These are phyloP conservation scores for Spatulosminthurus flaviceps DNA, from an alignment of 2,888 invertebrate genomes.

Conservation along the genomic window DNA sequence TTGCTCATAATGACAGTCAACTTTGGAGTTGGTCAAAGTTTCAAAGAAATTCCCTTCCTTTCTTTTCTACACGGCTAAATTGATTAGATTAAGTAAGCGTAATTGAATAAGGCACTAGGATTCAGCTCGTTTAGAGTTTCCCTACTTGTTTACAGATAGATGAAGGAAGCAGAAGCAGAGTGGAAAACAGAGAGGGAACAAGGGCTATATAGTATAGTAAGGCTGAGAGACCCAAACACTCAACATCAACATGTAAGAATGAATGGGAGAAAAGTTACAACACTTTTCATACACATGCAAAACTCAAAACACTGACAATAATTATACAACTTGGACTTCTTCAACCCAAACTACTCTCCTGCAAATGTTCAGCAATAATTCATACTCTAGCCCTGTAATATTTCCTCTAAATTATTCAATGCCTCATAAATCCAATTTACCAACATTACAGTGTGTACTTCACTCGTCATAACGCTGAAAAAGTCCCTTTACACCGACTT, in stretches of 20 bases:
- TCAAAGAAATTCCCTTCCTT: conserved; percentile 34
- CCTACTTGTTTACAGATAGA: conserved; percentile 4
- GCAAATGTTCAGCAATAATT: background rate
- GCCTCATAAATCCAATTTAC: too few species aligned
- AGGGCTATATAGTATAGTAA: too few species aligned
- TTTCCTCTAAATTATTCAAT: too few species aligned
- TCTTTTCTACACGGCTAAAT: conserved; percentile 32
- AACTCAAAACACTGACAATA: conserved; percentile 4
- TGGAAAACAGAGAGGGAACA: background rate
- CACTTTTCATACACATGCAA: background rate
- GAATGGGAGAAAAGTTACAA: background rate
- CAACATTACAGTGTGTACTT: too few species aligned
- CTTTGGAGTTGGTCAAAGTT: conserved; percentile 21
- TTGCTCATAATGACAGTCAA: conserved; percentile 18
- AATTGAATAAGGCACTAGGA: conserved; percentile 14
- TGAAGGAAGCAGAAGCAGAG: background rate
- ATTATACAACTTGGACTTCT: background rate
- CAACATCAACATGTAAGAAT: background rate
- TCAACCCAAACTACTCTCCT: background rate
- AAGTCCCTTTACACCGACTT: too few species aligned
- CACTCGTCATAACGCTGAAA: too few species aligned
- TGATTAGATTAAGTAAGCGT: conserved; percentile 32
- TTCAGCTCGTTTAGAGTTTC: conserved; percentile 10
- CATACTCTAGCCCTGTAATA: background rate
- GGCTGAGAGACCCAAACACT: background rate